Conservation (phyloP, 1,140 invertebrate genomes). For the Trichonephila clavata region DNA sequence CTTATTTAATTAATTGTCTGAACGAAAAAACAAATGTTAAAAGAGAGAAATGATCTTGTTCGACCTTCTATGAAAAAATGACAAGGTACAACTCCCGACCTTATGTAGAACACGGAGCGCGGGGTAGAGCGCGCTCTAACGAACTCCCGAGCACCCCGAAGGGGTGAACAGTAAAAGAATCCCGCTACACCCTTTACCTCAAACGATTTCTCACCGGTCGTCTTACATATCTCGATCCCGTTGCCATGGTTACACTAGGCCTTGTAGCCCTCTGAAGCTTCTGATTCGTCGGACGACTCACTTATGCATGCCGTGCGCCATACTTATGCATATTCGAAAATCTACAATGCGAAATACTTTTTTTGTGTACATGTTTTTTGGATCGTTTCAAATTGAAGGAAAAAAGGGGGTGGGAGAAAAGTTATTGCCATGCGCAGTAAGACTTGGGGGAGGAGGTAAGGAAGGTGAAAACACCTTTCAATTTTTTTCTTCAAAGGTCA, state of each 20-base stretch:
- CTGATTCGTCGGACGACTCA: conserved; percentile 58
- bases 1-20: too few relatives aligned
- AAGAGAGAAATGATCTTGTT: conserved; percentile 5
- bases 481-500: conserved; percentile 49
- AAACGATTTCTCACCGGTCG: conserved; percentile 68
- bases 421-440: conserved; percentile 54
- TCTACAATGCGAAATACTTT: conserved; percentile 43
- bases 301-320: conserved; percentile 61
- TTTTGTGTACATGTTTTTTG: conserved; percentile 50
- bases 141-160: background rate
- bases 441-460: conserved; percentile 32
- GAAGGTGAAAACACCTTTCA: conserved; percentile 16
- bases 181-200: conserved; percentile 52
- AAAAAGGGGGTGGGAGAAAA: background rate
- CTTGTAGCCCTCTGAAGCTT: conserved; percentile 26
- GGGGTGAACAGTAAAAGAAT: conserved; percentile 27
- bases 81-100: background rate
- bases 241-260: conserved; percentile 52
- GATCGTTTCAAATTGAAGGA: conserved; percentile 49
- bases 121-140: background rate
- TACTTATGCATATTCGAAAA: conserved; percentile 72
- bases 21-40: background rate
- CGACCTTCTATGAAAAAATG: background rate
- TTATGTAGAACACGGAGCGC: conserved; percentile 18
- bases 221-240: conserved; percentile 66